Conservation (phyloP, 2,113 vertebrate genomes). For the Colossoma macropomum region DNA sequence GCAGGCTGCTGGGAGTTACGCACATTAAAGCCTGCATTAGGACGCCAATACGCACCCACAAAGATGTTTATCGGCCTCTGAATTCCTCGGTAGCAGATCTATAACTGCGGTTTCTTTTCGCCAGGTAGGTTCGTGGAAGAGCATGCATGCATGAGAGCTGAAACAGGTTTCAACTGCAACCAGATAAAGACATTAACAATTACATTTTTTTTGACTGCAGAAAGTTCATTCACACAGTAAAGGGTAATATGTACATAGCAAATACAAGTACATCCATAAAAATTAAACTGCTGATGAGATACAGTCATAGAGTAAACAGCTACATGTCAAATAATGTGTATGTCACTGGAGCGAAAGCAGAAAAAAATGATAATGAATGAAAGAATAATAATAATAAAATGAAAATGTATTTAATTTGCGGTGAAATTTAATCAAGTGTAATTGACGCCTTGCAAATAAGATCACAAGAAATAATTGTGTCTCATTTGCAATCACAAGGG, state of each 20-base stretch:
- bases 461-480: constrained; percentile 31
- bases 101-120: constrained; percentile 30
- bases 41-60: constrained; percentile 64
- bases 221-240: constrained; percentile 24
- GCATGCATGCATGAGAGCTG: neutral
- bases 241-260: neutral
- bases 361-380: neutral
- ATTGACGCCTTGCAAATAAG: constrained; percentile 12
- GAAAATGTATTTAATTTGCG: neutral
- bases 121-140: neutral
- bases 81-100: constrained; percentile 36
- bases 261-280: constrained; percentile 2
- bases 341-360: neutral
- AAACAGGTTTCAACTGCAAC: constrained; percentile 27
- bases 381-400: constrained; percentile 6
- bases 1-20: constrained; percentile 67
- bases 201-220: neutral
- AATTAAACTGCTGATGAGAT: neutral
- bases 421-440: constrained; percentile 21
- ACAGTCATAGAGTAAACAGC: neutral
- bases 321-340: neutral
- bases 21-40: constrained; percentile 72
- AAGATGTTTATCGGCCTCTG: constrained; percentile 55
- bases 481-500: constrained; percentile 24
- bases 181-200: constrained; percentile 12